Base-by-base conservation (phyloP, 2,888 invertebrate genomes). In the Drosophila longiperda region DNA sequence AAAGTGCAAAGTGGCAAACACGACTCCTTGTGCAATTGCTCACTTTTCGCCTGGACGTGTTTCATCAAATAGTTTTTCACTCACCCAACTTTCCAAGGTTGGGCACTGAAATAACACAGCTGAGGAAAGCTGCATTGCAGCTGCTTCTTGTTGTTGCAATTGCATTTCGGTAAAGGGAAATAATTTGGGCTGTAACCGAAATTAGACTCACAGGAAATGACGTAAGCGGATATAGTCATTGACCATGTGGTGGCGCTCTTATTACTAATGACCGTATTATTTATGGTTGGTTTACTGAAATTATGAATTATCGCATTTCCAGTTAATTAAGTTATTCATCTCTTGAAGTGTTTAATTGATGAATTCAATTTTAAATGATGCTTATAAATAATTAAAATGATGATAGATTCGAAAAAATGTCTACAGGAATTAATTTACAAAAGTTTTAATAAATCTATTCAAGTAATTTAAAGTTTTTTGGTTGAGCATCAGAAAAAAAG, bases 41-140 rank as follows among this genome's bases (percentile, higher is more conserved):
- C 52, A 72, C 59, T 65, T 69, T 52, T 69, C 52, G 79, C 75
- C 68, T 55, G 65, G 57, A 60, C 64, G 73, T 80, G 72, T 76
- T 77, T 80, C 70, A 75, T 69, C 75, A 80, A 86, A 71, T 75
- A 83, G 65, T 71, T 80, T 58, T 59, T 45, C 55, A 29, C 50
- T 50, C 26, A 45, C n/a, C 42, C 69, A 54, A 45, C 62, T 66
- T 65, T 49, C 49, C 58, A 55, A 57, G 63, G 55, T 57, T 63
- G 11, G 40, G 20, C 52, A 23, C 34, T 69, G 62, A 64, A 73
- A 32, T 53, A 72, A 67, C 71, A 66, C 84, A 83, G 72, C 81
- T 80, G 81, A 83, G 78, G 70, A 54, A 65, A 73, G 78, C 50
- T 59, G 63, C 50, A 66, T 65, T 67, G 59, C 57, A 75, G 17